These are phyloP conservation scores for Gymnorhina tibicen DNA, from an alignment of 2,113 vertebrate genomes.

Conservation along the genomic window DNA sequence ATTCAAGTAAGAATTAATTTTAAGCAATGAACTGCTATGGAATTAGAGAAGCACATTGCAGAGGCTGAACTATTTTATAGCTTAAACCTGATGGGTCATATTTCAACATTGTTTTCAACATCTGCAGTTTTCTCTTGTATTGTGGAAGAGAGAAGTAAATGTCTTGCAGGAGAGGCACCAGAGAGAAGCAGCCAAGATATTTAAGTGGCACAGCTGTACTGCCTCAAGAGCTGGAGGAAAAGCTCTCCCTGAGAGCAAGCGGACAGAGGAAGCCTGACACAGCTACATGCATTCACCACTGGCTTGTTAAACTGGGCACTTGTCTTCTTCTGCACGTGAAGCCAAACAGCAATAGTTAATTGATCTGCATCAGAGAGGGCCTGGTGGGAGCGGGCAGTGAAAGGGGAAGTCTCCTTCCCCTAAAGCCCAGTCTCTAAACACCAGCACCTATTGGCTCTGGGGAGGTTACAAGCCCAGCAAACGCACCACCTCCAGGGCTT, in stretches of 20 bases:
- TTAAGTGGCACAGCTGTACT: conserved; percentile 22
- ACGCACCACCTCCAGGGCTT: not conserved
- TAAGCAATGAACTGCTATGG: not conserved
- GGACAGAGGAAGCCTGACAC: accelerated
- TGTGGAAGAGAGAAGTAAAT: not conserved
- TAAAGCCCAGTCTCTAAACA: not conserved
- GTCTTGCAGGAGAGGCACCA: not conserved
- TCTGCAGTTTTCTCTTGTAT: not conserved
- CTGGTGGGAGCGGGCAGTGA: not conserved
- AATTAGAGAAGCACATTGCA: not conserved
- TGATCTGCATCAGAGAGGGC: not conserved
- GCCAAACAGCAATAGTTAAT: not conserved
- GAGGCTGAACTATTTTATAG: not conserved
- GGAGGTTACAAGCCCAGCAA: not conserved
- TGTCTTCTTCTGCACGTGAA: not conserved
- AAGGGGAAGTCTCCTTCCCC: not conserved
- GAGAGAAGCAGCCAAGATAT: not conserved
- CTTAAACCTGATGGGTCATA: not conserved
- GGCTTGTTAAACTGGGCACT: not conserved
- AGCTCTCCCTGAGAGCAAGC: not conserved
- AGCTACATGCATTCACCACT: not conserved
- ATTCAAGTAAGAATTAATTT: not conserved
- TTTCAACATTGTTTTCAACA: conserved; percentile 2
- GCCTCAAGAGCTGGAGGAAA: not conserved
- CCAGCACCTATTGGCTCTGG: not conserved